These are phyloP conservation scores for Incurvaria masculella DNA, from an alignment of 2,888 invertebrate genomes.

Conservation along the genomic window DNA sequence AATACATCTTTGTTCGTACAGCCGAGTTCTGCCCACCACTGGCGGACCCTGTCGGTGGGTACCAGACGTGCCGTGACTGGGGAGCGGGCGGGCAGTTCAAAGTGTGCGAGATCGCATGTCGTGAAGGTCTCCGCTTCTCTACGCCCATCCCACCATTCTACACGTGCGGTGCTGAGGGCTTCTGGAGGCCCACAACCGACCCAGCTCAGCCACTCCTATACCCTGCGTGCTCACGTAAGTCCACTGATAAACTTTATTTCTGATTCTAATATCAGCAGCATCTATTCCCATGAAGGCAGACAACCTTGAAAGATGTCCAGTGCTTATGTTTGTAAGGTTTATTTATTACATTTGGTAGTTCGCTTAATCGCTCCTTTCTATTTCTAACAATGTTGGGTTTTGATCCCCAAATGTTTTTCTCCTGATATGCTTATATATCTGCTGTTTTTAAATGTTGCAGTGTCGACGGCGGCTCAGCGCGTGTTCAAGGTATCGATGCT, in stretches of 20 bases:
- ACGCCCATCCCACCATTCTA: slow-evolving; percentile 95
- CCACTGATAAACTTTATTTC: too few relatives aligned
- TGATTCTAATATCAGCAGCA: too few relatives aligned
- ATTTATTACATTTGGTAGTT: too few relatives aligned
- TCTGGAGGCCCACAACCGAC: slow-evolving; percentile 89
- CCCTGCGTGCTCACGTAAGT: slow-evolving; percentile 86
- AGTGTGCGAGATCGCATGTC: slow-evolving; percentile 89
- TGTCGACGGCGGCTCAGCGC: slow-evolving; percentile 87
- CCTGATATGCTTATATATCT: too few relatives aligned
- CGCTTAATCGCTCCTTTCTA: too few relatives aligned
- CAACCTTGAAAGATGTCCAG: too few relatives aligned
- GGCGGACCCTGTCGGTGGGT: slow-evolving; percentile 87
- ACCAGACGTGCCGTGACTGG: slow-evolving; percentile 92
- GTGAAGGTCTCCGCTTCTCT: slow-evolving; percentile 84
- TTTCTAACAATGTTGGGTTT: too few relatives aligned
- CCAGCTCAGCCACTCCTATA: slow-evolving; percentile 80
- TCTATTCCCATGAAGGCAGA: too few relatives aligned
- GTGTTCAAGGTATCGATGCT: slow-evolving; percentile 92
- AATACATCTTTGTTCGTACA: slow-evolving; percentile 27
- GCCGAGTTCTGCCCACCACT: slow-evolving; percentile 91
- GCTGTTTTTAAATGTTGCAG: slow-evolving; percentile 40
- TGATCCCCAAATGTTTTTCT: slow-evolving; percentile 2
- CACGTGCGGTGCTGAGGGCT: slow-evolving; percentile 97
- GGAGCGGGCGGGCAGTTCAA: slow-evolving; percentile 95
- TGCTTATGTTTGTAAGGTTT: too few relatives aligned